Percentiles rank a stretch among this genome's conserved stretches.
These are phyloP conservation scores for Pseudorectes ferrugineus DNA, from an alignment of 2,113 vertebrate species.

Conservation along the genomic window DNA sequence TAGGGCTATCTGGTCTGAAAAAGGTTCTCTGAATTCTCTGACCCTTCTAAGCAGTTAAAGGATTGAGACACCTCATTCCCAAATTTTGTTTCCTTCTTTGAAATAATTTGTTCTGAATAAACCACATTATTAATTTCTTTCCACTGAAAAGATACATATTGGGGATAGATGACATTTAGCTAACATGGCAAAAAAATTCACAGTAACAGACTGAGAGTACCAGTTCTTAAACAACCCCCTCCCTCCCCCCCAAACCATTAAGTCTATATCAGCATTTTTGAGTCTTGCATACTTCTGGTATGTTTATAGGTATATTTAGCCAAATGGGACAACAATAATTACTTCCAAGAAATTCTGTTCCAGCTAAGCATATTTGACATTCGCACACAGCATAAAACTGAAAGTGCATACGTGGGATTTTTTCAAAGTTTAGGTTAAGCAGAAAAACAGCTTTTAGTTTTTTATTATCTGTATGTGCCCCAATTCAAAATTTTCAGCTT, in stretches of 20 bases:
- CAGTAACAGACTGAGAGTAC: background rate
- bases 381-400: constrained; percentile 15
- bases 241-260: background rate
- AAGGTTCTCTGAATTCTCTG: background rate
- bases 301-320: background rate
- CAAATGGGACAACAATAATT: background rate
- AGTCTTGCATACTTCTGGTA: background rate
- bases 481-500: background rate
- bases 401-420: background rate
- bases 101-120: background rate
- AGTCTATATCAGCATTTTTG: background rate
- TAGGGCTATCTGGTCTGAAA: background rate
- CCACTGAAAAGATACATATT: background rate
- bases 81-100: background rate
- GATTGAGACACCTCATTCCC: background rate
- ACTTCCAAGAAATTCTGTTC: constrained; percentile 22
- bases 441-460: constrained; percentile 27
- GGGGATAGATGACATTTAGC: background rate
- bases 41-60: background rate
- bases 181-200: background rate
- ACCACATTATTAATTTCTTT: background rate
- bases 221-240: background rate
- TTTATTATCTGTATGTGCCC: background rate
- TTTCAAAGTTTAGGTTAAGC: constrained; percentile 1
- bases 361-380: constrained; percentile 41